Evolutionary conservation across 1,140 invertebrate genomes (phyloP), one percentile per base, ranked within the genome.

Genomic region (Oncopodura yosiiana): DNA sequence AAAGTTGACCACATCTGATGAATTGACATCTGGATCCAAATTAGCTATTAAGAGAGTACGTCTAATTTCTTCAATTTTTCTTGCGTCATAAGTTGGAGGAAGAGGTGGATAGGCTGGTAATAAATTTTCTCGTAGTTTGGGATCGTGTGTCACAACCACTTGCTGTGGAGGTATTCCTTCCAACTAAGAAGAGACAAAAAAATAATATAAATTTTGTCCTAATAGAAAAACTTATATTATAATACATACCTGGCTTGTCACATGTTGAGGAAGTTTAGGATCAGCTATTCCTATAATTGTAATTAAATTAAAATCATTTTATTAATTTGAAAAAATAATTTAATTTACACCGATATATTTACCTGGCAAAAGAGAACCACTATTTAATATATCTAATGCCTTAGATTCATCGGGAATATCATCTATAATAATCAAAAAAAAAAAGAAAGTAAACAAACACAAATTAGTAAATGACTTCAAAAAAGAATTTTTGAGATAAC

Each of bases 1-100:
- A 70, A 90, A 89, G 51, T 88, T 84, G 65, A 95, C 78, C 1
- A 92, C 66, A 51, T 91, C 81, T 32, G 88, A 82, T 5, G 84
- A 73, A 0, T 80, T 64, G 58, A 81, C 78, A 51, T 76, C 76
- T 26, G 77, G 59, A 56, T 86, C 77, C 39, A 93, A 77, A 62
- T 90, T 88, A 36, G 83, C 77, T 1, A 92, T 75, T 36, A 92
- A 78, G 3, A 93, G 75, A 0, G 93, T 96, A 46, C 93, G 76
- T 11, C 95, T 76, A 19, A 97, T 97, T 73, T 99, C 94, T 74
- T 99, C 94, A 53, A 99, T 88, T 69, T 89, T 90, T 21, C 83
- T 75, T 19, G 83, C 81, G 69, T 98, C 94, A 62, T 89, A 84
- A 49, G 82, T 84, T 1, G 87, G 86, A 27, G 94, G 91, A 41